Evolutionary conservation across 2,113 vertebrate species (phyloP).

Genomic region (Ptychochromis oligacanthus): DNA sequence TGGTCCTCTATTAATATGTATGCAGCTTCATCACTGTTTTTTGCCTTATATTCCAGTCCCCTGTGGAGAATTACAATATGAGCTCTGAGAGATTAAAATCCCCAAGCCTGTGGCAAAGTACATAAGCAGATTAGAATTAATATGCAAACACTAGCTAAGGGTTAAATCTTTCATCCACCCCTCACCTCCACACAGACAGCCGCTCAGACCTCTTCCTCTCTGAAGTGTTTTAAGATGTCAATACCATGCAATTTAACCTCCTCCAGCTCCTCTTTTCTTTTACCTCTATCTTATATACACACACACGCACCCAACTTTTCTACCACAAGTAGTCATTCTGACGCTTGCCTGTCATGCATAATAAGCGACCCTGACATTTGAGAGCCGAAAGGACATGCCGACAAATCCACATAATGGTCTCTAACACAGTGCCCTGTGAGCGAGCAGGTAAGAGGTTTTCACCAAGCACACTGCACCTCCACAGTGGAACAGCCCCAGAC

Average conservation of each 20-base stretch:
- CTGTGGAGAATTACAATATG: conserved; percentile 38
- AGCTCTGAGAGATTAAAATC: conserved; percentile 54
- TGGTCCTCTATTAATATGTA: conserved; percentile 58
- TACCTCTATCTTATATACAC: background rate
- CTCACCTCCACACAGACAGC: conserved; percentile 19
- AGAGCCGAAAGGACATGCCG: conserved; percentile 47
- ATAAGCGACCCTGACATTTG: conserved; percentile 71
- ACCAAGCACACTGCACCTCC: background rate
- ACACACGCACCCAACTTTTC: conserved; percentile 5
- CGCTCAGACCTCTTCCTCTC: conserved; percentile 4
- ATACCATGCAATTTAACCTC: conserved; percentile 37
- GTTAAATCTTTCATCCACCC: conserved; percentile 39
- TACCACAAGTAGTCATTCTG: conserved; percentile 46
- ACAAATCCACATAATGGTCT: conserved; percentile 67
- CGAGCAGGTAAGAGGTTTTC: conserved; percentile 55
- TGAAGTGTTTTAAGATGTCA: conserved; percentile 26
- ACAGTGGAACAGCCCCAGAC: conserved; percentile 15
- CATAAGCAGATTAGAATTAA: conserved; percentile 48
- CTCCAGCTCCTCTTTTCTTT: conserved; percentile 9
- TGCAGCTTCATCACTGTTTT: conserved; percentile 24
- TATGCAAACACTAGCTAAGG: conserved; percentile 51
- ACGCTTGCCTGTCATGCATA: conserved; percentile 65
- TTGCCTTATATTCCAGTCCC: conserved; percentile 41
- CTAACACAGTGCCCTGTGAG: conserved; percentile 37
- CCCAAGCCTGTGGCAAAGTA: conserved; percentile 49